A percentile compares a stretch with the other conserved stretches of the same genome.
phyloP scores from a whole-genome alignment of 2,113 vertebrate species.

The Anoura caudifer region DNA sequence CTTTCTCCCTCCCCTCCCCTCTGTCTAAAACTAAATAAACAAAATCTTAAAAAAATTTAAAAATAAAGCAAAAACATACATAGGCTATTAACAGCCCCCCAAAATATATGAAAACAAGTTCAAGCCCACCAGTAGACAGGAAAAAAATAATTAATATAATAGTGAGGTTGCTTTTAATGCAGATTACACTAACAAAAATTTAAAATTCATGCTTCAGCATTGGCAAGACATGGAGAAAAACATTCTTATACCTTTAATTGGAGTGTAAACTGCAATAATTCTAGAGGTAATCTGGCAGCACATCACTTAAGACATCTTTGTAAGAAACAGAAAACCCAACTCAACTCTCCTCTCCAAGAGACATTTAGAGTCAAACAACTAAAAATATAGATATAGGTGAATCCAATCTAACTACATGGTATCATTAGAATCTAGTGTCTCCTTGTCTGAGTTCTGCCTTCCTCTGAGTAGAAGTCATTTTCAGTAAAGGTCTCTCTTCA shows the following conservation, averaged over 20 bases:
- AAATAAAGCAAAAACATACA: background rate
- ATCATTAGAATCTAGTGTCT: background rate
- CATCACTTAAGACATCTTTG: background rate
- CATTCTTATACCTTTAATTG: background rate
- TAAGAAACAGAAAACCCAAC: background rate
- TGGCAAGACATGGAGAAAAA: background rate
- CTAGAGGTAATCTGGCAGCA: background rate
- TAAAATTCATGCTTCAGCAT: background rate
- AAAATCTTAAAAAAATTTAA: too few species aligned
- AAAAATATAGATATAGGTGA: background rate
- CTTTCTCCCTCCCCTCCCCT: too few species aligned
- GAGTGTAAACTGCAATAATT: background rate
- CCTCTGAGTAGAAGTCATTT: background rate
- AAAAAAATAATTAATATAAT: background rate
- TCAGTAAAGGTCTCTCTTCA: background rate
- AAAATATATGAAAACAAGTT: conserved; percentile 5
- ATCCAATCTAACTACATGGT: background rate
- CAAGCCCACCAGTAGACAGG: background rate
- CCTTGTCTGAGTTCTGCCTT: background rate
- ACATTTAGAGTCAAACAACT: background rate
- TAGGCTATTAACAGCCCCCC: background rate
- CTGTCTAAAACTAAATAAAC: too few species aligned
- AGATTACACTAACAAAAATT: background rate
- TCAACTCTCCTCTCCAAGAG: background rate
- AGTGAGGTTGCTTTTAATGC: background rate